Evolutionary conservation across 1,140 invertebrate genomes (phyloP), one percentile per base, ranked within the genome.

Genomic region (Ips typographus): DNA sequence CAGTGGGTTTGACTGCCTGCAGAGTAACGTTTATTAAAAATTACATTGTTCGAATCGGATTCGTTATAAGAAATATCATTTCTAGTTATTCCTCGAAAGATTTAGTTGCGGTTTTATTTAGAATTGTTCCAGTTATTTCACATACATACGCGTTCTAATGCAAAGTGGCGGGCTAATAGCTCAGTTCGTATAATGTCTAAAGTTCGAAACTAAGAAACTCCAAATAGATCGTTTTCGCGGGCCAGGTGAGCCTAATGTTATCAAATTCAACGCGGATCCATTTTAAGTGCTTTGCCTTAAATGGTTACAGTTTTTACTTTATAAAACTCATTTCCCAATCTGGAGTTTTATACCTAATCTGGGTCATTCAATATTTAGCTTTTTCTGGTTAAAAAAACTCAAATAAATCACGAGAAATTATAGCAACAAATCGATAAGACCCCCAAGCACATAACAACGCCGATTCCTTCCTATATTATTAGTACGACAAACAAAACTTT

Each of bases 221-320:
- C 43, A 62, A 62, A 62, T 62, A 62, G 59, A 49, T 47, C 38
- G 22, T 44, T 47, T 62, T 62, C 44, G 42, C 8, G 44, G 59
- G 44, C 42, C 59, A 62, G 59, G 59, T 62, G 59, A 62, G 42
- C 59, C 44, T 62, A 62, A 62, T 62, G 59, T 49, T 44, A 62
- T 62, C 41, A 62, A 62, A 62, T 62, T 62, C 44, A 44, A 37
- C 44, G 59, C 44, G 59, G 59, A 62, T 62, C 41, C 42, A 47
- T 62, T 59, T 59, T 62, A 49, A 49, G 59, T 62, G 59, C 59
- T 47, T 62, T 47, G 22, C 40, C 42, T 36, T 62, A 62, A 62
- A 47, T 62, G 8, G 41, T 61, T 38, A 47, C 41, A 43, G 43
- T 59, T 59, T 42, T 40, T 59, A 59, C 57, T 59, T 40, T 41